These are phyloP conservation scores for Paramormyrops kingsleyae DNA, from an alignment of 2,113 vertebrate genomes.

Conservation along the genomic window DNA sequence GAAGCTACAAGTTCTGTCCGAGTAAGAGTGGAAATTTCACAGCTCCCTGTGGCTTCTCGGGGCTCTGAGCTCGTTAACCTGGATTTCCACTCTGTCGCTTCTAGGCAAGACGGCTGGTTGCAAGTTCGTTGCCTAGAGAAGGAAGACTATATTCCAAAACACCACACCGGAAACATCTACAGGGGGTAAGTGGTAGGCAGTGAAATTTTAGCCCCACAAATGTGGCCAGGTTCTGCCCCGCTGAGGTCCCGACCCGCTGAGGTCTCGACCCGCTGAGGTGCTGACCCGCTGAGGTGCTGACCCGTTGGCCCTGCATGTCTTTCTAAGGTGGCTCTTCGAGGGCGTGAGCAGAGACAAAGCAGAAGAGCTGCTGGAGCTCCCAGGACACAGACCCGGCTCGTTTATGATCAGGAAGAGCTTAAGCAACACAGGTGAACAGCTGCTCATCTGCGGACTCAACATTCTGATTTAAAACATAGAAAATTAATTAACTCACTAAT, in stretches of 20 bases:
- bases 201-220: neutral
- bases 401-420: constrained; percentile 80
- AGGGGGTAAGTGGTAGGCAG: constrained; percentile 63
- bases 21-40: constrained; percentile 56
- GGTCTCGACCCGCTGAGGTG: neutral
- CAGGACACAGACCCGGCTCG: constrained; percentile 67
- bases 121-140: constrained; percentile 67
- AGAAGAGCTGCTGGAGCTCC: constrained; percentile 71
- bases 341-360: constrained; percentile 74
- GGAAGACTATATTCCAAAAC: constrained; percentile 71
- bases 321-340: constrained; percentile 76
- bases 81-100: neutral
- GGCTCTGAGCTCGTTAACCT: neutral
- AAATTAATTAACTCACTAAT: neutral
- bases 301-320: neutral
- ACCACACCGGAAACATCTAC: constrained; percentile 72
- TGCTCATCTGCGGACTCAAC: constrained; percentile 27
- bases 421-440: constrained; percentile 70
- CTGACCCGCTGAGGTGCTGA: neutral
- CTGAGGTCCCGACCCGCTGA: neutral
- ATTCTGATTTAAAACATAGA: neutral
- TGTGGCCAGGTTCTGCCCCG: neutral
- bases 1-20: constrained; percentile 70
- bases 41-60: neutral
- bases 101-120: constrained; percentile 77